Evolutionary conservation across 2,888 invertebrate species (phyloP).

Genomic region (Spisula subtruncata): DNA sequence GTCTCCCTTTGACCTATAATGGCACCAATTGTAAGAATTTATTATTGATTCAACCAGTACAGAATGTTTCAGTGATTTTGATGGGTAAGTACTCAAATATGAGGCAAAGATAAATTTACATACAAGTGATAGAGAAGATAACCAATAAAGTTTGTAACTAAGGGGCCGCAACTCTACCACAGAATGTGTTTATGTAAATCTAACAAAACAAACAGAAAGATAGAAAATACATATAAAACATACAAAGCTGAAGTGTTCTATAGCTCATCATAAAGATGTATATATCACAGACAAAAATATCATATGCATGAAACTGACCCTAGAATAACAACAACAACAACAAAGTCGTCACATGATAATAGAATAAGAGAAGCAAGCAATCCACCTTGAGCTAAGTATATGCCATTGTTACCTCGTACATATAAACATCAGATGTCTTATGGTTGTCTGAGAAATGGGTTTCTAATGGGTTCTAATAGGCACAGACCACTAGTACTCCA

Average conservation of each 20-base stretch:
- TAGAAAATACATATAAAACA: neutral
- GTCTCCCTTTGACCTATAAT: too few relatives aligned
- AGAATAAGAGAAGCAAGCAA: neutral
- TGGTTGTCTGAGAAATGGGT: too few relatives aligned
- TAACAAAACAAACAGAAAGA: neutral
- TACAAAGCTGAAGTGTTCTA: neutral
- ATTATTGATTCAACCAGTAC: too few relatives aligned
- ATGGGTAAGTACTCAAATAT: too few relatives aligned
- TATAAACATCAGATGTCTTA: too few relatives aligned
- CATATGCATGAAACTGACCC: slow-evolving; percentile 16
- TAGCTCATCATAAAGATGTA: slow-evolving; percentile 7
- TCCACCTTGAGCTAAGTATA: neutral
- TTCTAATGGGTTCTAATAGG: too few relatives aligned
- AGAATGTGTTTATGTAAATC: neutral
- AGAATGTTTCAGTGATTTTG: too few relatives aligned
- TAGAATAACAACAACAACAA: neutral
- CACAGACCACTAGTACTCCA: too few relatives aligned
- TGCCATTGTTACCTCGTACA: neutral
- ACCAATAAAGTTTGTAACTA: too few relatives aligned
- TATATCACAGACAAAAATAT: slow-evolving; percentile 28
- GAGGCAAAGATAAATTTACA: too few relatives aligned
- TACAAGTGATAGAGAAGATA: too few relatives aligned
- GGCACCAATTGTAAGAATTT: too few relatives aligned
- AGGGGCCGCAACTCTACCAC: neutral
- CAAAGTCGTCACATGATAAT: neutral